Evolutionary conservation across 2,888 invertebrate genomes (phyloP).

Genomic region (Prosopocoilus inquinatus): DNA sequence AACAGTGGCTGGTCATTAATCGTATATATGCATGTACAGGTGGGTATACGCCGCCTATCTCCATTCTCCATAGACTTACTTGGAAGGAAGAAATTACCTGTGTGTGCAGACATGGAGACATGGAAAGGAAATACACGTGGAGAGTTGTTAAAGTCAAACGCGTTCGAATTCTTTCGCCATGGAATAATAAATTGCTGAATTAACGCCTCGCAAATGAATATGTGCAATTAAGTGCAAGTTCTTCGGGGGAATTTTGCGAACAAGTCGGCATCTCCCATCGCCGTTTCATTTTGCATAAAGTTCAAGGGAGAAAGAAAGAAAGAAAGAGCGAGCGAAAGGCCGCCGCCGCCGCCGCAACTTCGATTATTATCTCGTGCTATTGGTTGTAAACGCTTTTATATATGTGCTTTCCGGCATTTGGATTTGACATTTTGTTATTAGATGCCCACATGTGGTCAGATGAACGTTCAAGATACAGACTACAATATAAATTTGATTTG

Average conservation of each 20-base stretch:
- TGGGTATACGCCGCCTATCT: no score
- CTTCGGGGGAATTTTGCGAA: no score
- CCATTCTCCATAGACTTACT: no score
- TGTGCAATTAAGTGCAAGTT: slow-evolving; percentile 6
- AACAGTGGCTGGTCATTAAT: no score
- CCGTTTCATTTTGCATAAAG: no score
- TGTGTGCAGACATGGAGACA: background rate
- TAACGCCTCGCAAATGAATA: slow-evolving; percentile 9
- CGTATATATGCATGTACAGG: no score
- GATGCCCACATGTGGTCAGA: slow-evolving; percentile 23
- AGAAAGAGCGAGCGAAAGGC: no score
- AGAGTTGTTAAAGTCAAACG: slow-evolving; percentile 6
- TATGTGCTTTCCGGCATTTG: slow-evolving; percentile 19
- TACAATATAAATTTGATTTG: slow-evolving; percentile 16
- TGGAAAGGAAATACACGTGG: slow-evolving; percentile 1
- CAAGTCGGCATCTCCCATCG: background rate
- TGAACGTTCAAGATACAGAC: slow-evolving; percentile 15
- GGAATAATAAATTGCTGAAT: slow-evolving; percentile 12
- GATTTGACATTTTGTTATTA: slow-evolving; percentile 22
- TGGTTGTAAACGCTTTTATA: slow-evolving; percentile 9
- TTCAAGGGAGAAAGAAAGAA: background rate
- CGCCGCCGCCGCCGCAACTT: background rate
- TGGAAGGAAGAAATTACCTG: no score
- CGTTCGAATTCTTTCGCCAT: slow-evolving; percentile 9
- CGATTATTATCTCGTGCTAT: slow-evolving; percentile 10